Percentiles rank a stretch among this genome's conserved stretches.
Evolutionary conservation across 2,113 vertebrate genomes (phyloP).

Genomic region (Elephas maximus): DNA sequence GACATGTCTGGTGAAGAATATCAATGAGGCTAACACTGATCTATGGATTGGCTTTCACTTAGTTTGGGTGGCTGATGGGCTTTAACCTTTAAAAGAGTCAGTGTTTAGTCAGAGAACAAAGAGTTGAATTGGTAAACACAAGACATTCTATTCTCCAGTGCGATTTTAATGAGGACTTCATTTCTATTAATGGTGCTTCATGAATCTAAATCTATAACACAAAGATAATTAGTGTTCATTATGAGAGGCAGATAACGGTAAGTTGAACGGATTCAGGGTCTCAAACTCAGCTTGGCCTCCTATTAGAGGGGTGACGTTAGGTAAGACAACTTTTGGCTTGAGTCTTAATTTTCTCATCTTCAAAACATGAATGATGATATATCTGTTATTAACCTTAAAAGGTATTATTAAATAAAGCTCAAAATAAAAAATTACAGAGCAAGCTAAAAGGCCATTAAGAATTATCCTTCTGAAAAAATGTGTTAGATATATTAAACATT

Average conservation of each 20-base stretch:
- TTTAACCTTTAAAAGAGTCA: conserved; percentile 37
- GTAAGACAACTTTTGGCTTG: background rate
- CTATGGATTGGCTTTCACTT: background rate
- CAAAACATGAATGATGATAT: background rate
- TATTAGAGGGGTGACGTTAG: background rate
- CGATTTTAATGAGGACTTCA: conserved; percentile 32
- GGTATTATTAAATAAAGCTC: background rate
- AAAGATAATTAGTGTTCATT: conserved; percentile 48
- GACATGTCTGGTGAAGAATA: conserved; percentile 48
- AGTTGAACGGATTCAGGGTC: background rate
- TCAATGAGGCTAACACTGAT: background rate
- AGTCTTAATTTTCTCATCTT: background rate
- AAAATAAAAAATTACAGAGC: conserved; percentile 37
- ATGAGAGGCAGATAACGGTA: background rate
- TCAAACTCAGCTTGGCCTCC: background rate
- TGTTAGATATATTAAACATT: background rate
- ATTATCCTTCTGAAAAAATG: background rate
- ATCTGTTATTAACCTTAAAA: background rate
- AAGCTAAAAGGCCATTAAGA: background rate
- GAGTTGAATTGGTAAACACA: background rate
- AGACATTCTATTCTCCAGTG: background rate
- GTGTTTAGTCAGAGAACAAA: background rate
- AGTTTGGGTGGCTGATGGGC: background rate
- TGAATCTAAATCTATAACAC: background rate
- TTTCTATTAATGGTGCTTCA: background rate